phyloP scores from a whole-genome alignment of 2,888 invertebrate genomes.

The Chaitophorus viminalis region DNA sequence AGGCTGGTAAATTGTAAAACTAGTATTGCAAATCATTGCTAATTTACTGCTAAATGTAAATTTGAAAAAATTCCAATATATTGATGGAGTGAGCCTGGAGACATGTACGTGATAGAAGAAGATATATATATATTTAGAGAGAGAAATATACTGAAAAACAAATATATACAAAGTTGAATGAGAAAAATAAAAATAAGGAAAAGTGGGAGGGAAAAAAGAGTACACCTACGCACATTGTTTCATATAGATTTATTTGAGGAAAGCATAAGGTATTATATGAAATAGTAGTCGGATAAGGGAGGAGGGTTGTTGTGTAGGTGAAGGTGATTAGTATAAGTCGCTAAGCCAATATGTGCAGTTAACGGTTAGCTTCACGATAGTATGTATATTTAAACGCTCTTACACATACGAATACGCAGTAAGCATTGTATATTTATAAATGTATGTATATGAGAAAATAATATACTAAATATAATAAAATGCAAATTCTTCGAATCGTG shows the following conservation, averaged over 20 bases:
- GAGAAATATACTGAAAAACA: background rate
- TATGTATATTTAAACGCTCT: background rate
- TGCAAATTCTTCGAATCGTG: background rate
- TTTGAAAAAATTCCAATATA: too few species aligned
- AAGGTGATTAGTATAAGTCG: background rate
- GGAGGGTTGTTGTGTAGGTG: too few species aligned
- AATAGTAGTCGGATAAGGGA: background rate
- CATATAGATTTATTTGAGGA: background rate
- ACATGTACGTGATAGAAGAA: too few species aligned
- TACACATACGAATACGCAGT: background rate
- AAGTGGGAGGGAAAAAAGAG: background rate
- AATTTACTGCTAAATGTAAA: too few species aligned
- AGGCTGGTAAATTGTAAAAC: too few species aligned
- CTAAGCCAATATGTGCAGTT: conserved; percentile 2
- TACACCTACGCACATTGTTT: background rate
- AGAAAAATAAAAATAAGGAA: background rate
- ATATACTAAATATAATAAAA: conserved; percentile 23
- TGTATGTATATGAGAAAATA: background rate
- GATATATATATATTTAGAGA: background rate
- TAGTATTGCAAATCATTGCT: too few species aligned
- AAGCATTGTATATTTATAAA: background rate
- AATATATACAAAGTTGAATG: background rate
- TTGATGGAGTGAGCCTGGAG: too few species aligned
- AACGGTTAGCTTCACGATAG: conserved; percentile 2
- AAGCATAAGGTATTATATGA: background rate